Evolutionary conservation across 92 coral and sea anemone genomes (phyloP).

Genomic region (Desmophyllum pertusum): DNA sequence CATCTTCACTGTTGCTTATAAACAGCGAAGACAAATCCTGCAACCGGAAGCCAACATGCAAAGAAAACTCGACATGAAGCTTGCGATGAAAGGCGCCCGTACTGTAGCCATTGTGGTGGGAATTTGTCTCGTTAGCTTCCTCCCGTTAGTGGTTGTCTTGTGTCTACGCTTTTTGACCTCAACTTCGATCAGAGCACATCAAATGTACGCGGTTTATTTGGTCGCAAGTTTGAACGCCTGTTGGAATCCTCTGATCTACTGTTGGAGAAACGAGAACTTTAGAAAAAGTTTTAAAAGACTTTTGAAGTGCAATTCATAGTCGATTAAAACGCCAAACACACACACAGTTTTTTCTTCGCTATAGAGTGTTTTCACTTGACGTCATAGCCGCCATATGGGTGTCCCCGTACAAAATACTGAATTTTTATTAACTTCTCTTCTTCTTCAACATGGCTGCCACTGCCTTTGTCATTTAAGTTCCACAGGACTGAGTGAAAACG

Average conservation of each 20-base stretch:
- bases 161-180: conserved; percentile 10
- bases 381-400: too few species aligned
- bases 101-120: conserved; percentile 52
- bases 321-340: not conserved
- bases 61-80: not conserved
- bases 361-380: too few species aligned
- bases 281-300: conserved; percentile 34
- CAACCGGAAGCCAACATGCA: not conserved
- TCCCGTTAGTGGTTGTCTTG: conserved; percentile 31
- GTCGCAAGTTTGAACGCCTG: conserved; percentile 32
- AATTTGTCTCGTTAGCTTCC: conserved; percentile 30
- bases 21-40: conserved; percentile 19
- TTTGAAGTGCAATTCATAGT: not conserved
- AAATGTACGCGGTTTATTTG: not conserved
- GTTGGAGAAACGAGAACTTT: conserved; percentile 48
- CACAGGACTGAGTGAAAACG: too few species aligned
- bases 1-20: not conserved
- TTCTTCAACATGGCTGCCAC: too few species aligned
- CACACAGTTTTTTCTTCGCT: too few species aligned
- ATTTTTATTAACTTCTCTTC: too few species aligned
- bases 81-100: conserved; percentile 37
- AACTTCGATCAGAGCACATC: not conserved
- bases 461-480: too few species aligned
- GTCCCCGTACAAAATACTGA: too few species aligned
- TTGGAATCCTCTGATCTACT: conserved; percentile 64